phyloP scores from a whole-genome alignment of 2,113 vertebrate species.

The Anoplopoma fimbria region DNA sequence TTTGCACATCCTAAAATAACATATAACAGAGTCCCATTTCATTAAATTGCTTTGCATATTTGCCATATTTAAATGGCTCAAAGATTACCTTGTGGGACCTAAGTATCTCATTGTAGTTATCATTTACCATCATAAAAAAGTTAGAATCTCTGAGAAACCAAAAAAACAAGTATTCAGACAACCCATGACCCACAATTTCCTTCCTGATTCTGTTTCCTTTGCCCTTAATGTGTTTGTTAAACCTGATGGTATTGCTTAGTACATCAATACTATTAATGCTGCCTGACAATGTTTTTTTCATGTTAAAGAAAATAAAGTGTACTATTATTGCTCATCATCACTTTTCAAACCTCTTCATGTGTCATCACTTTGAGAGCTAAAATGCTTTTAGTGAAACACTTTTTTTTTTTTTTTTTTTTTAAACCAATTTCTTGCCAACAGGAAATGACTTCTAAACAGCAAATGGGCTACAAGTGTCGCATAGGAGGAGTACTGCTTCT shows the following conservation, averaged over 20 bases:
- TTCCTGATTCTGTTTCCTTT: background rate
- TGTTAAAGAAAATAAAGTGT: slow-evolving; percentile 5
- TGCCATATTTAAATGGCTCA: no score
- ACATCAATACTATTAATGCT: background rate
- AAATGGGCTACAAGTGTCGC: slow-evolving; percentile 82
- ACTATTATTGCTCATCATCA: slow-evolving; percentile 27
- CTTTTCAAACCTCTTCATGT: slow-evolving; percentile 10
- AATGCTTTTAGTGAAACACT: slow-evolving; percentile 51
- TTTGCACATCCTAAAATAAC: no score
- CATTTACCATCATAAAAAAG: background rate
- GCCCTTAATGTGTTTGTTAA: background rate
- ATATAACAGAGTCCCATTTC: no score
- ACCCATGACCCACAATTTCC: background rate
- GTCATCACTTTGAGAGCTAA: slow-evolving; percentile 27
- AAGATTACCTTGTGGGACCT: background rate
- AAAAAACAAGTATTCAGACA: background rate
- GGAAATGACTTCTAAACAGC: slow-evolving; percentile 80
- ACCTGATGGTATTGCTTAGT: background rate
- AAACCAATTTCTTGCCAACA: slow-evolving; percentile 48
- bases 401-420: background rate
- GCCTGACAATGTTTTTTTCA: background rate
- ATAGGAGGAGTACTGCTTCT: slow-evolving; percentile 82
- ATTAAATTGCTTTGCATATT: no score
- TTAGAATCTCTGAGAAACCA: background rate
- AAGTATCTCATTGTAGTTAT: background rate